A percentile compares a stretch with the other conserved stretches of the same genome.
Evolutionary conservation across 2,113 vertebrate genomes (phyloP).

Genomic region (Corynorhinus townsendii): DNA sequence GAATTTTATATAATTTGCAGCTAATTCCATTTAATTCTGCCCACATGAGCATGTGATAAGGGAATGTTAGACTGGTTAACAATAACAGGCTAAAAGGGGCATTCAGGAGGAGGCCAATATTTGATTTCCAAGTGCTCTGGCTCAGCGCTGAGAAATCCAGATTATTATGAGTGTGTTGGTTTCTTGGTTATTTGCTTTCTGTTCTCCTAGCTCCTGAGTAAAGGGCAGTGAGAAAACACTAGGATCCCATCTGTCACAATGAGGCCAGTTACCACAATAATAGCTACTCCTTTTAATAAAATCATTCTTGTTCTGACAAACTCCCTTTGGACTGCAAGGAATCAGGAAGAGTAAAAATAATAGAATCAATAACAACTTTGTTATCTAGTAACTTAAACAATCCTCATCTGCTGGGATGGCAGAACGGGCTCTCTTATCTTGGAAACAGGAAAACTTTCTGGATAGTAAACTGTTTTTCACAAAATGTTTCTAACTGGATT

Average conservation of each 20-base stretch:
- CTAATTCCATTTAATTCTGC: constrained; percentile 85
- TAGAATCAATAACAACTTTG: constrained; percentile 69
- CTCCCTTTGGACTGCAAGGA: constrained; percentile 32
- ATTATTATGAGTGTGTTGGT: constrained; percentile 50
- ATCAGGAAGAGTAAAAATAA: constrained; percentile 71
- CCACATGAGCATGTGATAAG: constrained; percentile 81
- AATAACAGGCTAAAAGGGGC: constrained; percentile 60
- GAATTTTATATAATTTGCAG: constrained; percentile 84
- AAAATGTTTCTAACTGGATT: constrained; percentile 41
- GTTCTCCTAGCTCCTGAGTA: constrained; percentile 49
- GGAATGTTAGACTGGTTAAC: constrained; percentile 72
- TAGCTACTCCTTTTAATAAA: constrained; percentile 35
- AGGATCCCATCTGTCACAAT: constrained; percentile 69
- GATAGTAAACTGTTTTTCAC: constrained; percentile 66
- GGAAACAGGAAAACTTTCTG: constrained; percentile 66
- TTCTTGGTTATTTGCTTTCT: constrained; percentile 68
- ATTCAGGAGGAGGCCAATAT: constrained; percentile 61
- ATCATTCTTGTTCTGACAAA: constrained; percentile 46
- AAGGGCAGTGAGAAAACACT: constrained; percentile 59
- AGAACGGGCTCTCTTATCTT: constrained; percentile 72
- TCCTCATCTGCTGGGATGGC: constrained; percentile 46
- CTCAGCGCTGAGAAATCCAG: constrained; percentile 60
- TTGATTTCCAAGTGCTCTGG: constrained; percentile 64
- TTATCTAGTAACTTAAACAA: constrained; percentile 75
- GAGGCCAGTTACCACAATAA: constrained; percentile 43